These are phyloP conservation scores for Priocnemis perturbator DNA, from an alignment of 2,888 invertebrate species.

Conservation along the genomic window DNA sequence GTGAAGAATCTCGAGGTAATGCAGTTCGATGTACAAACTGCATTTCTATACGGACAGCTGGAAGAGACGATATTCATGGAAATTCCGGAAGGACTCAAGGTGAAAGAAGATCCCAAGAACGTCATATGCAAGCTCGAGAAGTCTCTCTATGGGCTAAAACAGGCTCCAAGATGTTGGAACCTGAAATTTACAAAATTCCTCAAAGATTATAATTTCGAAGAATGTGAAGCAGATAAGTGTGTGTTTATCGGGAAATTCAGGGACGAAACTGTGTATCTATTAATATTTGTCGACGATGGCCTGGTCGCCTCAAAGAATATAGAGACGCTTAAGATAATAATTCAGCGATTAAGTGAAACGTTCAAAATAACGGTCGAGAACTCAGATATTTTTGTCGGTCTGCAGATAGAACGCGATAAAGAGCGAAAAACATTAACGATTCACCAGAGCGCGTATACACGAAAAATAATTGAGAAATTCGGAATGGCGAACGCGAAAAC, in stretches of 20 bases:
- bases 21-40: too few relatives aligned
- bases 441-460: conserved; percentile 9
- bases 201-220: conserved; percentile 32
- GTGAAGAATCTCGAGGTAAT: not conserved
- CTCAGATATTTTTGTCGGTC: too few relatives aligned
- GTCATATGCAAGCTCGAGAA: conserved; percentile 24
- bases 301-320: conserved; percentile 26
- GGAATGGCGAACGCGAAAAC: conserved; percentile 20
- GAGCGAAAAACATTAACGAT: conserved; percentile 11
- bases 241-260: conserved; percentile 26
- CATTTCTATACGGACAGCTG: not conserved
- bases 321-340: conserved; percentile 11
- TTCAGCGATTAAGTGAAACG: not conserved
- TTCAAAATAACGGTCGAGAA: conserved; percentile 12
- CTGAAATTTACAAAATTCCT: conserved; percentile 34
- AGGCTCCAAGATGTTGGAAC: conserved; percentile 37
- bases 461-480: conserved; percentile 29
- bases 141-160: conserved; percentile 35
- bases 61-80: not conserved
- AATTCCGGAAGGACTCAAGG: not conserved
- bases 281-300: conserved; percentile 52
- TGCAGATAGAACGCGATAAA: conserved; percentile 13
- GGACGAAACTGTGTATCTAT: conserved; percentile 34
- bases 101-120: conserved; percentile 8
- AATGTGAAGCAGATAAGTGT: too few relatives aligned